phyloP scores from a whole-genome alignment of 2,888 invertebrate species.

The Steinernema carpocapsae region DNA sequence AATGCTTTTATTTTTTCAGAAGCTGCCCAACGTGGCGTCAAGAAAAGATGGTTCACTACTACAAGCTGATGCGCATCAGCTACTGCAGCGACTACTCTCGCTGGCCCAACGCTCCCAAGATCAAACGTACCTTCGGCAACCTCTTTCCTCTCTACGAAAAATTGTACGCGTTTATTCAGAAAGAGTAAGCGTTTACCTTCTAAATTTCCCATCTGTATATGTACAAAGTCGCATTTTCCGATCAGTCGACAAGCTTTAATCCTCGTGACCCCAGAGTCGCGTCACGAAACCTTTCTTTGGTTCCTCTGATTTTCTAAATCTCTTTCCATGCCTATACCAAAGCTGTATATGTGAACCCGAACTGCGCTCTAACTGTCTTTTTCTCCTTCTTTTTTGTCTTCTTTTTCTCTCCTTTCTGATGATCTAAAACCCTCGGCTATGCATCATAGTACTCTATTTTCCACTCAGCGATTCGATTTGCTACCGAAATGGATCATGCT shows the following conservation, averaged over 20 bases:
- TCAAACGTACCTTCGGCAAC: slow-evolving; percentile 56
- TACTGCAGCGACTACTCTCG: slow-evolving; percentile 54
- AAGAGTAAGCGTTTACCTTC: slow-evolving; percentile 8
- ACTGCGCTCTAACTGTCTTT: background rate
- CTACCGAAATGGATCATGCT: slow-evolving; percentile 33
- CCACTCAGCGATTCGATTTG: slow-evolving; percentile 32
- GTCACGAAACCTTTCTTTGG: too few species aligned
- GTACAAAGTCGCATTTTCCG: slow-evolving; percentile 23
- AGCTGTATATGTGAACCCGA: slow-evolving; percentile 27
- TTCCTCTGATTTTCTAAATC: background rate
- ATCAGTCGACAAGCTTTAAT: slow-evolving; percentile 27
- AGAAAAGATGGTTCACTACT: slow-evolving; percentile 63
- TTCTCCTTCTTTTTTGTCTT: background rate
- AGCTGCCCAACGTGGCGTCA: slow-evolving; percentile 59
- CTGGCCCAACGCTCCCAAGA: slow-evolving; percentile 57
- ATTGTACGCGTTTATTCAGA: slow-evolving; percentile 54
- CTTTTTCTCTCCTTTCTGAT: background rate
- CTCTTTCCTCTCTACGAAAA: slow-evolving; percentile 58
- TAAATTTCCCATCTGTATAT: background rate
- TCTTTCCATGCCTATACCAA: slow-evolving; percentile 34
- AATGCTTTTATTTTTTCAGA: slow-evolving; percentile 37
- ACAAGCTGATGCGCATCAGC: slow-evolving; percentile 61
- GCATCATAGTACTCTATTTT: slow-evolving; percentile 18
- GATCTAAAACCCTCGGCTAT: slow-evolving; percentile 30
- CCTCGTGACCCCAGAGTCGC: background rate